Conservation (phyloP, 2,888 invertebrate genomes). For the Unio delphinus region DNA sequence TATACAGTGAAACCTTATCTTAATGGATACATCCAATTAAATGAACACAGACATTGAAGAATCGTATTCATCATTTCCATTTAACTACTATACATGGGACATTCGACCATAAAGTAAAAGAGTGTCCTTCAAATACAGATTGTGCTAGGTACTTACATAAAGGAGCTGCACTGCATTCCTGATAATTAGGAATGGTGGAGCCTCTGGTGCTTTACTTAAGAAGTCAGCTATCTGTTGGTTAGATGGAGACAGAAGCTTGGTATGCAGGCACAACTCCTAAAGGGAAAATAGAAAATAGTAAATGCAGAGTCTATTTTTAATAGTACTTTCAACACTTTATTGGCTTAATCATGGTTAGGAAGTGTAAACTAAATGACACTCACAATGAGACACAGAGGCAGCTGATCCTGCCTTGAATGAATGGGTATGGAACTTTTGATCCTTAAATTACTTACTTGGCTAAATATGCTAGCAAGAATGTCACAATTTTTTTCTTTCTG, state of each 20-base stretch:
- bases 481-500: no score
- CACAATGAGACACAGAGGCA: no score
- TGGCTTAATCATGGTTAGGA: no score
- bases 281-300: slow-evolving; percentile 1
- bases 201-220: slow-evolving; percentile 86
- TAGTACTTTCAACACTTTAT: no score
- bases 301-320: neutral
- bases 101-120: neutral
- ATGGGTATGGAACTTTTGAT: no score
- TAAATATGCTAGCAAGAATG: no score
- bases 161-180: slow-evolving; percentile 80
- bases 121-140: neutral
- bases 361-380: no score
- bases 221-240: slow-evolving; percentile 87
- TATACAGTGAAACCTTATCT: no score
- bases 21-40: no score
- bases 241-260: slow-evolving; percentile 84
- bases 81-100: neutral
- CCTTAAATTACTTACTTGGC: no score
- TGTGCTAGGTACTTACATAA: slow-evolving; percentile 65
- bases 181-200: slow-evolving; percentile 85
- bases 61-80: neutral
- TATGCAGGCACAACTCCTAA: slow-evolving; percentile 86
- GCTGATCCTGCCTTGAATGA: no score
- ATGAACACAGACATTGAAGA: no score